Evolutionary conservation across 2,888 invertebrate species (phyloP).

Genomic region (Drosophila rellima): DNA sequence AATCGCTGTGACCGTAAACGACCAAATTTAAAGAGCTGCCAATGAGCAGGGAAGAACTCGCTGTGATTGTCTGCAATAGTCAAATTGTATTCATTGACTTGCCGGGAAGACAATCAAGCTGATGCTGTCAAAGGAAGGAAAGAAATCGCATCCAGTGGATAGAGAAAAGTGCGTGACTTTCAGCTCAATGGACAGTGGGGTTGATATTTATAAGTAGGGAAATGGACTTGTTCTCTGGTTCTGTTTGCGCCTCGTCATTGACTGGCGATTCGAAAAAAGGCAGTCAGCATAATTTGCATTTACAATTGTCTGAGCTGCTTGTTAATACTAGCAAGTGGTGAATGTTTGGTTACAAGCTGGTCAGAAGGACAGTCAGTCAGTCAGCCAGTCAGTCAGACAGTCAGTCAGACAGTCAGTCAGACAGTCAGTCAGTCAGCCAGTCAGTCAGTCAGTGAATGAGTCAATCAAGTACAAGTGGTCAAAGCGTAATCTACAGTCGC

Average conservation of each 20-base stretch:
- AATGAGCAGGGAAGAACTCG: conserved; percentile 17
- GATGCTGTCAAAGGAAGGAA: conserved; percentile 33
- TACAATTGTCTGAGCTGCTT: conserved; percentile 39
- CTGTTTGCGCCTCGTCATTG: conserved; percentile 15
- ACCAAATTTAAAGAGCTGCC: conserved; percentile 21
- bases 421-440: no score
- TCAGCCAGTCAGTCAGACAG: conserved; percentile 1
- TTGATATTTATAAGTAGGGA: background rate
- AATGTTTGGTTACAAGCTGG: conserved; percentile 37
- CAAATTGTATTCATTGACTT: conserved; percentile 49
- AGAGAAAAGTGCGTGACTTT: conserved; percentile 60
- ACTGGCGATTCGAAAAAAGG: conserved; percentile 30
- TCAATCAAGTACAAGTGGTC: conserved; percentile 4
- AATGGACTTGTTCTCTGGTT: background rate
- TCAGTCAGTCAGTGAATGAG: no score
- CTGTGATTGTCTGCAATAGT: conserved; percentile 33
- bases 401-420: background rate
- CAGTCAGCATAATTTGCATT: conserved; percentile 55
- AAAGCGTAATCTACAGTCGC: background rate
- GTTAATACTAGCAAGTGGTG: conserved; percentile 39
- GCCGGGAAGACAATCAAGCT: conserved; percentile 55
- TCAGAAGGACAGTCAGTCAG: background rate
- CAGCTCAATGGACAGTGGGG: conserved; percentile 30
- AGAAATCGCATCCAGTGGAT: conserved; percentile 38
- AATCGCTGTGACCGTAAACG: background rate